These are phyloP conservation scores for Clytia hemisphaerica DNA, from an alignment of 30 jellyfish, hydroid and myxozoan genomes.

Conservation along the genomic window DNA sequence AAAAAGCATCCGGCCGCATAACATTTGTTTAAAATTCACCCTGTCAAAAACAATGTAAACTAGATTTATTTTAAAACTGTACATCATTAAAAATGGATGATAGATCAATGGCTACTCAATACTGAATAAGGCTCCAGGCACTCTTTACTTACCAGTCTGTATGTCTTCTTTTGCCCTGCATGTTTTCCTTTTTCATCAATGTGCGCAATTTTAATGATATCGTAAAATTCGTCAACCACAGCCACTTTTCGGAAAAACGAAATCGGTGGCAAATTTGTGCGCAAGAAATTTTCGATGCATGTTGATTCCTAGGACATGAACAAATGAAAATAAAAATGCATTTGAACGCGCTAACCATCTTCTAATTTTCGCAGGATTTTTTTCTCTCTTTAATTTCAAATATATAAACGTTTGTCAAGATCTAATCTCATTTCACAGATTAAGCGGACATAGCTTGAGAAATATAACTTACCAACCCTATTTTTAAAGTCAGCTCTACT, in stretches of 20 bases:
- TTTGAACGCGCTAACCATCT: no score
- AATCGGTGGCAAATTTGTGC: background rate
- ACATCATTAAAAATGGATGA: no score
- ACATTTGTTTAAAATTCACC: no score
- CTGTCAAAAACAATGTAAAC: no score
- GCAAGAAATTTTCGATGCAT: background rate
- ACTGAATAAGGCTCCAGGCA: no score
- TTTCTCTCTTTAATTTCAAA: no score
- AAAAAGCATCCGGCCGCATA: no score
- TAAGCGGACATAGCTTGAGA: background rate
- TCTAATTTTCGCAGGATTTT: no score
- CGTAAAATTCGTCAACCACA: conserved; percentile 70
- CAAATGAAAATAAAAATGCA: no score
- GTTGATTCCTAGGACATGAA: background rate
- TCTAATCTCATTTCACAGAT: background rate
- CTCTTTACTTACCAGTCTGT: conserved; percentile 44
- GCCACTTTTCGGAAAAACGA: conserved; percentile 57
- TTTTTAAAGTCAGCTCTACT: no score
- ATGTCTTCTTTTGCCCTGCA: conserved; percentile 80
- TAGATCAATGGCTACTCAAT: no score
- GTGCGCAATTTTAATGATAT: conserved; percentile 60
- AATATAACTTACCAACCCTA: background rate
- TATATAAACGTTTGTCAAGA: background rate
- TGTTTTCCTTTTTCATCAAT: conserved; percentile 55
- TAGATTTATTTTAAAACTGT: no score